These are phyloP conservation scores for Sinocyclocheilus anophthalmus DNA, from an alignment of 2,113 vertebrate genomes.

Conservation along the genomic window DNA sequence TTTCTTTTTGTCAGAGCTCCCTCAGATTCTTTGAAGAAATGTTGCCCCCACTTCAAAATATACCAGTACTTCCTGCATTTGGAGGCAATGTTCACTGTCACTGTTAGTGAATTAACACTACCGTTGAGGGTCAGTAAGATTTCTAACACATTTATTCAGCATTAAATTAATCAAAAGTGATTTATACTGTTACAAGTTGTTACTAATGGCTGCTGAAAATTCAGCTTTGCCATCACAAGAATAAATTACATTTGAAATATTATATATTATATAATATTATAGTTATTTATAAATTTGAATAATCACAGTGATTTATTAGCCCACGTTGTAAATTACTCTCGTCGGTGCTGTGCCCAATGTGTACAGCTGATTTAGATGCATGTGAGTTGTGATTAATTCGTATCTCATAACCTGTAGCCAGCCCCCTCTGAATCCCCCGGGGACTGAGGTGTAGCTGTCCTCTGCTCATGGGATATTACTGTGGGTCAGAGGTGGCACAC, in stretches of 20 bases:
- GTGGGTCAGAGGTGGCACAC: slow-evolving; percentile 37
- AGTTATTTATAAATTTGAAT: background rate
- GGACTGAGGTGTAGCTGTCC: background rate
- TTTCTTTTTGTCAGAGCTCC: slow-evolving; percentile 7
- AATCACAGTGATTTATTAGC: background rate
- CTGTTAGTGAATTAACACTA: no score
- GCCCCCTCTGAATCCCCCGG: background rate
- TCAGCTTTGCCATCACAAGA: background rate
- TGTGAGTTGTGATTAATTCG: slow-evolving; percentile 1
- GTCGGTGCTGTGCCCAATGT: background rate
- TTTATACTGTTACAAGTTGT: background rate
- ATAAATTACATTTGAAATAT: background rate
- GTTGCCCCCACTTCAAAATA: slow-evolving; percentile 7
- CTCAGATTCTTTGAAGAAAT: slow-evolving; percentile 5
- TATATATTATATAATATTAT: no score
- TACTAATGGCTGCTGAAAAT: background rate
- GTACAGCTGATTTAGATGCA: background rate
- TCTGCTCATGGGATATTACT: slow-evolving; percentile 38
- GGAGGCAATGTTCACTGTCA: background rate
- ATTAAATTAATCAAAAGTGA: background rate
- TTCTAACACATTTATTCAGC: background rate
- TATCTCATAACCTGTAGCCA: slow-evolving; percentile 25
- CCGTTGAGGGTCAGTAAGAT: background rate
- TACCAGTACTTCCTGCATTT: background rate
- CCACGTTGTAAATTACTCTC: background rate